Evolutionary conservation across 2,113 vertebrate species (phyloP).

Genomic region (Tenrec ecaudatus): DNA sequence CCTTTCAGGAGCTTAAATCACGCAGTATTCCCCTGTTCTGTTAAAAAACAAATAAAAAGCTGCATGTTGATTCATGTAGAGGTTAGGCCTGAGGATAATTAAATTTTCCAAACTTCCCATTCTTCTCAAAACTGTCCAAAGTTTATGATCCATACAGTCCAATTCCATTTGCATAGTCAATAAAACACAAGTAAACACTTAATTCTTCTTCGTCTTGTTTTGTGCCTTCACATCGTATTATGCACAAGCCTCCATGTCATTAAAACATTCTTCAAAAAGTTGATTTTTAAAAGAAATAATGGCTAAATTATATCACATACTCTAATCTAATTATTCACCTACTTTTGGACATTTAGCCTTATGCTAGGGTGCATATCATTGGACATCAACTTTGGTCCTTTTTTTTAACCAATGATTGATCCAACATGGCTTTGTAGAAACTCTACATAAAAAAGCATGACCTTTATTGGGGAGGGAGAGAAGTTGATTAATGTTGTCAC

Average conservation of each 20-base stretch:
- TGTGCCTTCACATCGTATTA: neutral
- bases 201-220: neutral
- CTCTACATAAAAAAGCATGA: neutral
- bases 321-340: neutral
- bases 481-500: neutral
- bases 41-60: too few relatives aligned
- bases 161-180: too few relatives aligned
- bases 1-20: too few relatives aligned
- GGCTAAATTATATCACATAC: neutral
- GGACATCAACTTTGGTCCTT: rapidly evolving
- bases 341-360: neutral
- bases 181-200: too few relatives aligned
- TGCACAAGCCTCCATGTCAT: neutral
- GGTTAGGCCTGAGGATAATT: too few relatives aligned
- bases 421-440: neutral
- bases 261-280: neutral
- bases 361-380: neutral
- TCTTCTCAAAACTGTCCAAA: too few relatives aligned
- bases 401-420: neutral
- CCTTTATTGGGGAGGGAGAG: neutral
- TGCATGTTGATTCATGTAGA: too few relatives aligned
- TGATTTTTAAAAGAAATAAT: neutral
- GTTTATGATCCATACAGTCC: too few relatives aligned
- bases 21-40: too few relatives aligned
- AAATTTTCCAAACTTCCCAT: too few relatives aligned